These are phyloP conservation scores for Strigamia maritima DNA, from an alignment of 2,888 invertebrate genomes.

Conservation along the genomic window DNA sequence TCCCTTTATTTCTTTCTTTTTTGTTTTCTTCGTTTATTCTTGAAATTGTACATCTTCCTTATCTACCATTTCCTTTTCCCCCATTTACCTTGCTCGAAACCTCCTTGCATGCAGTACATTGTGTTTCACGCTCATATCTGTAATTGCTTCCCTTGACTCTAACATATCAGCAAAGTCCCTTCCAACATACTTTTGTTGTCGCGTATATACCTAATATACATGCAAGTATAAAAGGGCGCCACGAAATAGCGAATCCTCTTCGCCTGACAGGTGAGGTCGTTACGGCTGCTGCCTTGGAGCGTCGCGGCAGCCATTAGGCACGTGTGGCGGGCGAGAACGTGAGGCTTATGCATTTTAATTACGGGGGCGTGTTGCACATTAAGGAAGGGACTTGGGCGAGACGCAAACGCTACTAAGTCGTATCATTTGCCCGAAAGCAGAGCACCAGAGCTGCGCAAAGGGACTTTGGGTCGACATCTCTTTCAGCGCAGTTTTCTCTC, in stretches of 20 bases:
- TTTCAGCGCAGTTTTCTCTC: neutral
- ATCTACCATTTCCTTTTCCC: neutral
- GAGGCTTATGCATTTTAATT: conserved; percentile 16
- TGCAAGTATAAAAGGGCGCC: neutral
- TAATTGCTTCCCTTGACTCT: conserved; percentile 1
- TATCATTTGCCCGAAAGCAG: conserved; percentile 23
- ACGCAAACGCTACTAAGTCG: conserved; percentile 4
- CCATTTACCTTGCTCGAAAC: neutral
- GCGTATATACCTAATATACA: neutral
- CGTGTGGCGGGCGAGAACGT: conserved; percentile 23
- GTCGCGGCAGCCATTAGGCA: conserved; percentile 19
- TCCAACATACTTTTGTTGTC: conserved; percentile 6
- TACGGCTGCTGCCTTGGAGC: conserved; percentile 19
- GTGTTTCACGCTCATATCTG: conserved; percentile 4
- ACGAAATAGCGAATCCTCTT: conserved; percentile 13
- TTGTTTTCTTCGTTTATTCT: neutral
- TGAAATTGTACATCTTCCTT: conserved; percentile 3
- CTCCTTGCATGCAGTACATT: neutral
- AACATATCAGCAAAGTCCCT: conserved; percentile 13
- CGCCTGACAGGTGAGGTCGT: conserved; percentile 13
- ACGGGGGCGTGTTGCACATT: conserved; percentile 23
- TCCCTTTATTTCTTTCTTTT: neutral
- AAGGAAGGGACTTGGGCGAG: conserved; percentile 20
- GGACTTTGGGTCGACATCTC: conserved; percentile 7
- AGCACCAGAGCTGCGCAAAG: conserved; percentile 20